These are phyloP conservation scores for Linurgus olivaceus DNA, from an alignment of 2,797 vertebrate species.

Conservation along the genomic window DNA sequence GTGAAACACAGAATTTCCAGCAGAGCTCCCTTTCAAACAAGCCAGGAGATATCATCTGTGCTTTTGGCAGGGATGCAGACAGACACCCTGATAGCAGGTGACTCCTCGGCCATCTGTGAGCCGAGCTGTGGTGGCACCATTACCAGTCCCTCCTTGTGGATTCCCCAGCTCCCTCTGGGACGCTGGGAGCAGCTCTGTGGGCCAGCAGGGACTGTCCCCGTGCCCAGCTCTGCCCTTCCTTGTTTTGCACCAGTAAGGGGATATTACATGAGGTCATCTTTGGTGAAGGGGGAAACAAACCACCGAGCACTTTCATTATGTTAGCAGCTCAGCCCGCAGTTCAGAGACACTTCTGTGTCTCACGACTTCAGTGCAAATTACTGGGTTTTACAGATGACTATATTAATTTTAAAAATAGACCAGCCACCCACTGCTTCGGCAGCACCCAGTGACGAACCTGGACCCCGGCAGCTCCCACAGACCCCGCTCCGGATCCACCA, in stretches of 20 bases:
- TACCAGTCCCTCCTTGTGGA: neutral
- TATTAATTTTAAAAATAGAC: neutral
- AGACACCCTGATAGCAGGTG: neutral
- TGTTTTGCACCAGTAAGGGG: neutral
- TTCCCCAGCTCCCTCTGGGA: neutral
- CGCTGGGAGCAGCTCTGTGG: neutral
- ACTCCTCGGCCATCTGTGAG: neutral
- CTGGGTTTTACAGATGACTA: neutral
- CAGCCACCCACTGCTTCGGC: neutral
- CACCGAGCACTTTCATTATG: neutral
- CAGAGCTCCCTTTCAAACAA: neutral
- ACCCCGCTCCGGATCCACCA: rapidly evolving
- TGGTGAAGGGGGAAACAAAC: neutral
- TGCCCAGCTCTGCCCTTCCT: neutral
- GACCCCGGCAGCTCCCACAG: neutral
- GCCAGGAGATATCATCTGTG: neutral
- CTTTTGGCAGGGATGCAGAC: neutral
- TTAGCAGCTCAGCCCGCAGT: rapidly evolving
- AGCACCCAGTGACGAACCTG: neutral
- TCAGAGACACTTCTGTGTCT: neutral
- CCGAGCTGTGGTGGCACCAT: neutral
- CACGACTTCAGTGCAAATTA: rapidly evolving
- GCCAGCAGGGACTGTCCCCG: neutral
- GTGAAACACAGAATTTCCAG: neutral
- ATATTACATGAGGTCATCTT: neutral